Evolutionary conservation across 2,888 invertebrate species (phyloP).

Genomic region (Andricus quercusramuli): DNA sequence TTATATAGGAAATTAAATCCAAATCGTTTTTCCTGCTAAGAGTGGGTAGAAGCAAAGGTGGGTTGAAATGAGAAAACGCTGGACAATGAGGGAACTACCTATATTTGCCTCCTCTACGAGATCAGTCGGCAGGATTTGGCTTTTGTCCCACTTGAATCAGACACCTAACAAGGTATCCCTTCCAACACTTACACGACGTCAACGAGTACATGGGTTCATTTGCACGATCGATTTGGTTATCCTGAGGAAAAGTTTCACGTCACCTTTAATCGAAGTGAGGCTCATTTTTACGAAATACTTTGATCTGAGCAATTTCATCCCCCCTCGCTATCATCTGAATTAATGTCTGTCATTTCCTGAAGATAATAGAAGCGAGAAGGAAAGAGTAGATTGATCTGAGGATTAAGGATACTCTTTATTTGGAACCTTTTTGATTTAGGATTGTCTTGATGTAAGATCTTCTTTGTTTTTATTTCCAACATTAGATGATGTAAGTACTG

Average conservation of each 20-base stretch:
- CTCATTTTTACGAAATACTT: slow-evolving; percentile 33
- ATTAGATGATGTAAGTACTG: neutral
- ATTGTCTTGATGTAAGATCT: neutral
- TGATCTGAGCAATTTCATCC: slow-evolving; percentile 36
- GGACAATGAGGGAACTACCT: neutral
- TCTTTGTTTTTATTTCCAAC: neutral
- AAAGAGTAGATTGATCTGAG: neutral
- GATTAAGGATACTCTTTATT: neutral
- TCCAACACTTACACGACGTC: neutral
- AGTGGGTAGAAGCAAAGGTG: no score
- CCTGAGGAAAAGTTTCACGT: slow-evolving; percentile 42
- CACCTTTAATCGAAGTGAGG: slow-evolving; percentile 43
- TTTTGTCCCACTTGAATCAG: slow-evolving; percentile 51
- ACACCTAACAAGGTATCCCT: slow-evolving; percentile 48
- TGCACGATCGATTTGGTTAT: slow-evolving; percentile 21
- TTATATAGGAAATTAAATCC: slow-evolving; percentile 42
- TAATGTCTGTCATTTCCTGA: slow-evolving; percentile 34
- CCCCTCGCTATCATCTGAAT: neutral
- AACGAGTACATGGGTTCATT: slow-evolving; percentile 6
- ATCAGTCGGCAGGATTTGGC: slow-evolving; percentile 39
- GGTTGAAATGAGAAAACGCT: no score
- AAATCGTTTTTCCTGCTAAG: neutral
- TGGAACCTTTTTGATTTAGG: neutral
- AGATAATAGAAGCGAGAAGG: neutral
- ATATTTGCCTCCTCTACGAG: slow-evolving; percentile 29